These are phyloP conservation scores for Blomia tropicalis DNA, from an alignment of 2,888 invertebrate species.

Conservation along the genomic window DNA sequence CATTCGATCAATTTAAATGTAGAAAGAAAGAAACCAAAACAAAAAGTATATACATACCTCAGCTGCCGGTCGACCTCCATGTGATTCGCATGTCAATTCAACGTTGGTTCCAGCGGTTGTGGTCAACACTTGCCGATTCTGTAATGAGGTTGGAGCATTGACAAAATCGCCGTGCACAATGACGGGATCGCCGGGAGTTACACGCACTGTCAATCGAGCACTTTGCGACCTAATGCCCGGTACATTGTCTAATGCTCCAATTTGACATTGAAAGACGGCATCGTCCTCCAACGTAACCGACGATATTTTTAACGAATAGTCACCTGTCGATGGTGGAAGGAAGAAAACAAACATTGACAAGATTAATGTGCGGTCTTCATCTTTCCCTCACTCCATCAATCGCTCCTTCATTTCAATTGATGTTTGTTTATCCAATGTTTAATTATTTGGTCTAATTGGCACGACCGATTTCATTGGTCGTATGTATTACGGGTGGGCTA, in stretches of 20 bases:
- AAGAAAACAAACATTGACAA: neutral
- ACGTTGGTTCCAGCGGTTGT: conserved; percentile 78
- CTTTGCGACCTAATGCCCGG: conserved; percentile 62
- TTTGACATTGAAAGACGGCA: conserved; percentile 83
- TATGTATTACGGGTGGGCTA: too few relatives aligned
- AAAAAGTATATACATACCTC: conserved; percentile 47
- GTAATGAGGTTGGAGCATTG: neutral
- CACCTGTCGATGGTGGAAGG: conserved; percentile 44
- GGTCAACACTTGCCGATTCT: conserved; percentile 46
- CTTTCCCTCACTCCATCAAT: too few relatives aligned
- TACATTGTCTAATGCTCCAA: conserved; percentile 53
- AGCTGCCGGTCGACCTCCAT: conserved; percentile 81
- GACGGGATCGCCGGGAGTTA: conserved; percentile 78
- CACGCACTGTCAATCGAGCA: conserved; percentile 66
- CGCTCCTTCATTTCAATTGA: too few relatives aligned
- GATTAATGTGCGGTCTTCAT: too few relatives aligned
- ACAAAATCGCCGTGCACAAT: conserved; percentile 47
- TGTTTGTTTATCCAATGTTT: too few relatives aligned
- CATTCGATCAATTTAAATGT: too few relatives aligned
- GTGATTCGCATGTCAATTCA: conserved; percentile 73
- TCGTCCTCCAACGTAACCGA: conserved; percentile 82
- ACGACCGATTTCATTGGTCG: too few relatives aligned
- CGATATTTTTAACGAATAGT: conserved; percentile 75
- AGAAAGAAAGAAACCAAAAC: too few relatives aligned
- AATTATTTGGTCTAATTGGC: too few relatives aligned